Percentiles rank a stretch among this genome's conserved stretches.
Evolutionary conservation across 2,888 invertebrate species (phyloP).

Genomic region (Drosophila colorata): DNA sequence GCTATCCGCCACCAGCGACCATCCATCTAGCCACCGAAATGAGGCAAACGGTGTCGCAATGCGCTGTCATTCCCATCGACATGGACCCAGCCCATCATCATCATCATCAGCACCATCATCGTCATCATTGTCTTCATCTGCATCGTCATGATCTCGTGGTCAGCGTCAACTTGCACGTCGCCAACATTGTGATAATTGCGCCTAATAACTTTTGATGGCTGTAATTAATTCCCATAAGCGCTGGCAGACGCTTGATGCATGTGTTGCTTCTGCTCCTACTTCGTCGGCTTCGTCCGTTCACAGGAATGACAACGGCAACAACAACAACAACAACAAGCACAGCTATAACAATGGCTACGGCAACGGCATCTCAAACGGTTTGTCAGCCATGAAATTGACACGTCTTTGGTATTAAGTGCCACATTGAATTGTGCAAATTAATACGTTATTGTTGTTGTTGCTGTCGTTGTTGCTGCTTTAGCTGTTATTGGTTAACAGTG

Average conservation of each 20-base stretch:
- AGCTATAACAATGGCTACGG: slow-evolving; percentile 6
- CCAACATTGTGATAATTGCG: slow-evolving; percentile 77
- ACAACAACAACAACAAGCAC: slow-evolving; percentile 18
- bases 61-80: slow-evolving; percentile 33
- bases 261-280: slow-evolving; percentile 16
- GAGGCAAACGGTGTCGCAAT: slow-evolving; percentile 20
- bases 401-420: slow-evolving; percentile 79
- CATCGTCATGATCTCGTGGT: slow-evolving; percentile 11
- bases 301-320: slow-evolving; percentile 14
- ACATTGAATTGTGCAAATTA: slow-evolving; percentile 79
- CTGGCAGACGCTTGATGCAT: slow-evolving; percentile 48
- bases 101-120: neutral
- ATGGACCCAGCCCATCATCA: slow-evolving; percentile 11
- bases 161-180: slow-evolving; percentile 47
- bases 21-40: slow-evolving; percentile 14
- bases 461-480: slow-evolving; percentile 9
- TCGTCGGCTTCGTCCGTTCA: neutral
- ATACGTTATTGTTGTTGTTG: slow-evolving; percentile 52
- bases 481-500: slow-evolving; percentile 1
- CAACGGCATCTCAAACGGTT: slow-evolving; percentile 54
- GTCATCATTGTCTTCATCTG: slow-evolving; percentile 6
- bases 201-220: slow-evolving; percentile 81
- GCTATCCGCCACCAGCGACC: slow-evolving; percentile 15
- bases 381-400: slow-evolving; percentile 80
- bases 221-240: slow-evolving; percentile 79